Conservation (phyloP, 1,140 invertebrate species). For the Drosophila simulans region DNA sequence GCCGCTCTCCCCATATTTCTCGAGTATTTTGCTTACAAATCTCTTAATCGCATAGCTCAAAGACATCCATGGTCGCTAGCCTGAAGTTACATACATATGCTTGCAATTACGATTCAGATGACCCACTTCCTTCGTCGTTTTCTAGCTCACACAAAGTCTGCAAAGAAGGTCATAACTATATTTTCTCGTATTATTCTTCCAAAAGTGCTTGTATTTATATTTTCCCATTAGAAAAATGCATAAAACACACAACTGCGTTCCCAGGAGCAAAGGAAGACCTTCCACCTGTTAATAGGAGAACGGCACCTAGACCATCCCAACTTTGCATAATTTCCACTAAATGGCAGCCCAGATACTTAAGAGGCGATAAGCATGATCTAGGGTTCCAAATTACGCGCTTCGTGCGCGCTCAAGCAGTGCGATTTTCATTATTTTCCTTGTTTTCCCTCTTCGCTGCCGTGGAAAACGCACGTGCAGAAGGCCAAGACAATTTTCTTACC, state of each 20-base stretch:
- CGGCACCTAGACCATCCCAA: slow-evolving; percentile 3
- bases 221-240: not conserved
- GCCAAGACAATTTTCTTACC: slow-evolving; percentile 67
- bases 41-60: slow-evolving; percentile 69
- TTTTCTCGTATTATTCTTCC: not conserved
- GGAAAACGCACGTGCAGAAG: slow-evolving; percentile 72
- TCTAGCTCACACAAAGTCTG: not conserved
- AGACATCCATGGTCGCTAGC: slow-evolving; percentile 15
- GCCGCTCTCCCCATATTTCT: slow-evolving; percentile 8
- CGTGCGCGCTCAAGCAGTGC: slow-evolving; percentile 67
- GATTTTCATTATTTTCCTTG: slow-evolving; percentile 55
- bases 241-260: not conserved
- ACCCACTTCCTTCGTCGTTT: slow-evolving; percentile 50
- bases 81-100: slow-evolving; percentile 33
- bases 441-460: slow-evolving; percentile 11
- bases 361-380: slow-evolving; percentile 40
- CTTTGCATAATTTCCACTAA: slow-evolving; percentile 65
- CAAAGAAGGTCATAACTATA: not conserved
- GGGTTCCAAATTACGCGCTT: slow-evolving; percentile 54
- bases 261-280: slow-evolving; percentile 22
- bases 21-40: slow-evolving; percentile 32
- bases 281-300: slow-evolving; percentile 17
- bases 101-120: slow-evolving; percentile 43
- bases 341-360: slow-evolving; percentile 12
- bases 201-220: not conserved